Conservation (phyloP, 1,140 invertebrate species). For the Paracyclopina nana region DNA sequence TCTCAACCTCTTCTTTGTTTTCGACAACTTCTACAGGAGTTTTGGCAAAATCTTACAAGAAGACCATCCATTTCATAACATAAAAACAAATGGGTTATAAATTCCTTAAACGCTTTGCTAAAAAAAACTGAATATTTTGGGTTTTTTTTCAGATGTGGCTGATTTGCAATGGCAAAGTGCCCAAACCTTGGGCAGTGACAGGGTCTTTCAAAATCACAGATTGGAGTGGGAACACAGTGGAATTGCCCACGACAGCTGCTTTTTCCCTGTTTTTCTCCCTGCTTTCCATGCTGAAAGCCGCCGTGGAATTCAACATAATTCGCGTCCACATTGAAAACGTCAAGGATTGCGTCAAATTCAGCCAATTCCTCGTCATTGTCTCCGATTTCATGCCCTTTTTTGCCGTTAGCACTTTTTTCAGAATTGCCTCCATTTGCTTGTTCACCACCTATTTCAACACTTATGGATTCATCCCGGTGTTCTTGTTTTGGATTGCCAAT, state of each 20-base stretch:
- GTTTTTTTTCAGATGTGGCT: constrained; percentile 4
- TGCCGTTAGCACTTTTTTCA: neutral
- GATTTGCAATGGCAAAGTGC: constrained; percentile 1
- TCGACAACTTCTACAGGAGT: no score
- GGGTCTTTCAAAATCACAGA: constrained; percentile 2
- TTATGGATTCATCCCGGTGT: neutral
- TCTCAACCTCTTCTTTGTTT: no score
- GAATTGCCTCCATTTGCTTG: constrained; percentile 3
- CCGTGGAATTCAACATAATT: constrained; percentile 1
- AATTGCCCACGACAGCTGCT: constrained; percentile 1
- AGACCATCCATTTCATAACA: no score
- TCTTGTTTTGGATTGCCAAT: neutral
- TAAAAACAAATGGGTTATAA: no score
- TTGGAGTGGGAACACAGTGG: neutral
- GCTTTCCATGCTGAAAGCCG: neutral
- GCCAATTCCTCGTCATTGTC: neutral
- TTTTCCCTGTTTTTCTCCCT: neutral
- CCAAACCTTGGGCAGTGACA: neutral
- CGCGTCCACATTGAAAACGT: neutral
- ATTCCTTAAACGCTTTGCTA: no score
- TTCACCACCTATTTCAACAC: constrained; percentile 2
- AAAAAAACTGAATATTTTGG: no score
- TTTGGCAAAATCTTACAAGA: no score
- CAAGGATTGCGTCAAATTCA: neutral
- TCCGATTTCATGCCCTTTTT: neutral